A percentile compares a stretch with the other conserved stretches of the same genome.
phyloP scores from a whole-genome alignment of 2,797 vertebrate species.

The Mastacembelus armatus region DNA sequence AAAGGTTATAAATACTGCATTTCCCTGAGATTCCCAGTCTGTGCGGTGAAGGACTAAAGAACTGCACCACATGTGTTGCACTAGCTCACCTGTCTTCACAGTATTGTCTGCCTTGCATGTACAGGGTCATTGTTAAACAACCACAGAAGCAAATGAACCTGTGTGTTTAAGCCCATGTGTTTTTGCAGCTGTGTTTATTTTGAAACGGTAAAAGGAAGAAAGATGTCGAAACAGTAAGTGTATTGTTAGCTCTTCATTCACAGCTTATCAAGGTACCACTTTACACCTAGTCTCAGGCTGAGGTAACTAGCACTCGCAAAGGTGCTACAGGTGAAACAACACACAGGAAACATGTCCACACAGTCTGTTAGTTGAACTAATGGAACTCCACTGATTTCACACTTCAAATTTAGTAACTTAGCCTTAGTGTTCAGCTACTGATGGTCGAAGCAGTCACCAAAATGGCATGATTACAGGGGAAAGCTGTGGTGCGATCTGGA shows the following conservation, averaged over 20 bases:
- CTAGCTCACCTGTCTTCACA: conserved; percentile 15
- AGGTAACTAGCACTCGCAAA: neutral
- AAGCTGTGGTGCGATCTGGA: conserved; percentile 65
- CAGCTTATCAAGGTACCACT: conserved; percentile 12
- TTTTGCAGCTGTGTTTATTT: conserved; percentile 55
- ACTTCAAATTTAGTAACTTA: too few species aligned
- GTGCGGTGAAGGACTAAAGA: conserved; percentile 3
- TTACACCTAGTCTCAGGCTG: neutral
- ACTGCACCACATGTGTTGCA: neutral
- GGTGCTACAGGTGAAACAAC: conserved; percentile 1
- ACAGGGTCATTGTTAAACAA: conserved; percentile 31
- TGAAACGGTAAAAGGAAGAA: conserved; percentile 14
- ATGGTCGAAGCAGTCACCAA: conserved; percentile 59
- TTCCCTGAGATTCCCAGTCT: neutral
- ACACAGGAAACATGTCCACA: neutral
- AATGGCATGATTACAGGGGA: conserved; percentile 70
- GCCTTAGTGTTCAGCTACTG: conserved; percentile 31
- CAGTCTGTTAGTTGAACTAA: neutral
- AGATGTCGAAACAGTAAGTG: conserved; percentile 32
- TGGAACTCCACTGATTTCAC: neutral
- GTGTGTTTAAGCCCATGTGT: conserved; percentile 34
- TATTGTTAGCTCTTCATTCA: conserved; percentile 11
- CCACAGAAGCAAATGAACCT: conserved; percentile 25
- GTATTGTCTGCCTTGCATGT: conserved; percentile 33
- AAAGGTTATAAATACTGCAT: conserved; percentile 45